Conservation (phyloP, 1,140 invertebrate species). For the Pygmarrhopalites habei region DNA sequence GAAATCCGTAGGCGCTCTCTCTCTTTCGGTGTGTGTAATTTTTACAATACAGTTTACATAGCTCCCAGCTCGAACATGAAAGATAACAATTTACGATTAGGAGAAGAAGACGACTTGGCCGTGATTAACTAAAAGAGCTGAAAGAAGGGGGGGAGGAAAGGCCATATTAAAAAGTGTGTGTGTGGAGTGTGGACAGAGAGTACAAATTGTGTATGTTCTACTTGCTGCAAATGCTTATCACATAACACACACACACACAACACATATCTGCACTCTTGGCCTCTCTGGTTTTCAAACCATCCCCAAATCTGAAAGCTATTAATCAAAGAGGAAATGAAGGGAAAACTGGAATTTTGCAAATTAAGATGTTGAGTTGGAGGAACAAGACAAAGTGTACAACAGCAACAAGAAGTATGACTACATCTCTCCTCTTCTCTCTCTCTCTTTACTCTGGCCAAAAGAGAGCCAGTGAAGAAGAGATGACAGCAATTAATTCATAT, state of each 20-base stretch:
- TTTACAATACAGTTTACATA: too few species aligned
- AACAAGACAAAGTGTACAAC: too few species aligned
- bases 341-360: conserved; percentile 4
- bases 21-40: too few species aligned
- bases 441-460: neutral
- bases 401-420: neutral
- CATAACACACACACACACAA: too few species aligned
- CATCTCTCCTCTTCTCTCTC: neutral
- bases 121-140: too few species aligned
- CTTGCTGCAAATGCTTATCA: neutral
- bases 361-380: neutral
- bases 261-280: too few species aligned
- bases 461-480: neutral
- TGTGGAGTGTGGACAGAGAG: neutral
- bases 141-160: too few species aligned
- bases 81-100: too few species aligned
- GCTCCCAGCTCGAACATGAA: too few species aligned
- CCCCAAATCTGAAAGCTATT: conserved; percentile 6
- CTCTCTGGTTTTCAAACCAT: too few species aligned
- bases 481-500: conserved; percentile 11
- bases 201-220: neutral
- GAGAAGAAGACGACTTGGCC: too few species aligned
- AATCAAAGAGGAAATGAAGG: conserved; percentile 4
- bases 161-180: neutral
- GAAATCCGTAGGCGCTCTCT: too few species aligned